These are phyloP conservation scores for Mercenaria mercenaria DNA, from an alignment of 1,140 invertebrate genomes.

Conservation along the genomic window DNA sequence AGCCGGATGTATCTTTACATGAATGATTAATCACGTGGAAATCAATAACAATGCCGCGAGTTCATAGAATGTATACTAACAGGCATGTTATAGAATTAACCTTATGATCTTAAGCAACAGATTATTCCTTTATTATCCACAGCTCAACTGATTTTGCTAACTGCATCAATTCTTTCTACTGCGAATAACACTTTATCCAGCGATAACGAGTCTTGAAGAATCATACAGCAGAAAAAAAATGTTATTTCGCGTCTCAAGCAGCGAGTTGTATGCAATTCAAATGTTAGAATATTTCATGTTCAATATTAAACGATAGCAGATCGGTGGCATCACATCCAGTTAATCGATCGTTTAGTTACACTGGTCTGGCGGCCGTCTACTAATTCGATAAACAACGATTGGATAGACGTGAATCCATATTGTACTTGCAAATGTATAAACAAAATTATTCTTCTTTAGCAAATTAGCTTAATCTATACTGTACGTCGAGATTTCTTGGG, in stretches of 20 bases:
- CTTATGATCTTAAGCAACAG: not conserved
- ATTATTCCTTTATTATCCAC: not conserved
- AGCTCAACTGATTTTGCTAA: not conserved
- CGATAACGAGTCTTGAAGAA: not conserved
- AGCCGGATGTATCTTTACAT: not conserved
- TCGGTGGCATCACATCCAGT: not conserved
- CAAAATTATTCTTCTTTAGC: not conserved
- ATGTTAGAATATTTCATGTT: not conserved
- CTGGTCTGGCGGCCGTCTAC: not conserved
- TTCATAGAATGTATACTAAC: not conserved
- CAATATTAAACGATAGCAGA: not conserved
- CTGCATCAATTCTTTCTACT: not conserved
- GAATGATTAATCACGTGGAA: not conserved
- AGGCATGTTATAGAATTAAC: not conserved
- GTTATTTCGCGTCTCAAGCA: not conserved
- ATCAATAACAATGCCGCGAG: not conserved
- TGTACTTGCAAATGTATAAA: not conserved
- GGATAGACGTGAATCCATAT: not conserved
- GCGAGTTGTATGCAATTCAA: not conserved
- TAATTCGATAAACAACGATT: conserved; percentile 5
- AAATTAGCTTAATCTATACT: too few species aligned
- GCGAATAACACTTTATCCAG: not conserved
- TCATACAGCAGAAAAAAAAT: not conserved
- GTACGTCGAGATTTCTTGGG: too few species aligned
- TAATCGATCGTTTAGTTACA: conserved; percentile 5